Percentiles rank a stretch among this genome's conserved stretches.
These are phyloP conservation scores for Drosophila basisetae DNA, from an alignment of 2,888 invertebrate species.

Conservation along the genomic window DNA sequence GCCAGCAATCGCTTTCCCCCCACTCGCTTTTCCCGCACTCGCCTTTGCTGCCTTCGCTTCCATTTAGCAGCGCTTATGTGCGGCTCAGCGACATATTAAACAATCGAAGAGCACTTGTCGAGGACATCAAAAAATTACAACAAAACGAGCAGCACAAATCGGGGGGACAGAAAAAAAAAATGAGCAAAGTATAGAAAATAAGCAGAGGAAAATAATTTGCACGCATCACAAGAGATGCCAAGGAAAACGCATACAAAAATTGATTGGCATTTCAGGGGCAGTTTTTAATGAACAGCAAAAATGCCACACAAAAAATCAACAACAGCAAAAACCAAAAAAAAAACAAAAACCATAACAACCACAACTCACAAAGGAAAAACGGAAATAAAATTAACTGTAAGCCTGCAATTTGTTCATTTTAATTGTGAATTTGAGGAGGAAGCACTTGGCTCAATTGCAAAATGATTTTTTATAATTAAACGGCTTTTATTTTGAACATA, in stretches of 20 bases:
- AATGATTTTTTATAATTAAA: neutral
- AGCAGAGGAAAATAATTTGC: neutral
- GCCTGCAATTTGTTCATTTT: neutral
- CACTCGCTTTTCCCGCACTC: conserved; percentile 13
- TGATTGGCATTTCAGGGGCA: conserved; percentile 76
- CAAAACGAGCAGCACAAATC: neutral
- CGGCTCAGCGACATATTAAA: conserved; percentile 77
- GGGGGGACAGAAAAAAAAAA: neutral
- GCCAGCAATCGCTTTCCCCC: too few relatives aligned
- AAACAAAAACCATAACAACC: neutral
- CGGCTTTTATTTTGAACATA: neutral
- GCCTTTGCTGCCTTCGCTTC: conserved; percentile 21
- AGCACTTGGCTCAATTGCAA: neutral
- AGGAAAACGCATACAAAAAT: conserved; percentile 20
- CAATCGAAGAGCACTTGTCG: conserved; percentile 74
- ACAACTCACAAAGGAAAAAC: neutral
- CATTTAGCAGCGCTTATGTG: conserved; percentile 68
- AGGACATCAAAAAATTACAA: conserved; percentile 35
- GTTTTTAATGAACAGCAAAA: conserved; percentile 72
- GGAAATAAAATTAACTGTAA: neutral
- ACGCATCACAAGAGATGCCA: neutral
- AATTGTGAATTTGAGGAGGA: neutral
- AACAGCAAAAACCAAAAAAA: neutral
- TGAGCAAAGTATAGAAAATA: conserved; percentile 13
- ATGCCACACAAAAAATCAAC: conserved; percentile 21